Evolutionary conservation across 2,113 vertebrate genomes (phyloP), one percentile per base, ranked within the genome.

Genomic region (Malaclemys terrapin): DNA sequence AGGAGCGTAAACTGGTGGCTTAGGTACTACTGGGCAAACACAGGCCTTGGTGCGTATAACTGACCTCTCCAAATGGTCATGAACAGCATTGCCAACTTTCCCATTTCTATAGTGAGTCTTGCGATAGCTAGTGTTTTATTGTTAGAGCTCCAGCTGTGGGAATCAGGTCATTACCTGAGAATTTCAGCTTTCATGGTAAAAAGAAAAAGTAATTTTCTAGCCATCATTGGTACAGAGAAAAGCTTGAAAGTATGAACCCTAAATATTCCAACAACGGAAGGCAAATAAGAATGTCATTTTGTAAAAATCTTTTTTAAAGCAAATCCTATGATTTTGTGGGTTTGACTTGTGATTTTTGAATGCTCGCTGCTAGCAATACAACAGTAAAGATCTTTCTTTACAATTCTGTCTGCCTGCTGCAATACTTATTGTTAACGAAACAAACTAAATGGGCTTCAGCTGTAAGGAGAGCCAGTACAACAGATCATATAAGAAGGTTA

Each of bases 251-350:
- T 72, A n/a, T 72, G 65, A 72, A 72, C 20, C 9, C n/a, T 38
- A 72, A 38, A 72, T 72, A 72, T 72, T 14, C 2, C 42, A 52
- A 59, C 6, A 10, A 42, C 8, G 5, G 17, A 38, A 72, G 17
- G n/a, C 65, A 72, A 72, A 72, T 72, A 38, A 72, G 65, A 72
- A 72, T 38, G 19, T 19, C 19, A 11, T 72, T 72, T 38, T 72
- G n/a, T 72, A 72, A 65, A 35, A 65, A 8, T 35, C 62, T 35
- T 62, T 29, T 62, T 65, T 94, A 47, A 29, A 0, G 1, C 5
- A 87, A 56, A 47, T 25, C 10, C n/a, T 42, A 29, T 8, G 0
- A 35, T 0, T 65, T 72, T 83, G 3, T 9, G 35, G 17, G 0
- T 0, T 75, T 9, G 6, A 80, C 29, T 85, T 6, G 1, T 80